These are phyloP conservation scores for Drosophila pseudoananassae DNA, from an alignment of 1,140 invertebrate genomes.

Conservation along the genomic window DNA sequence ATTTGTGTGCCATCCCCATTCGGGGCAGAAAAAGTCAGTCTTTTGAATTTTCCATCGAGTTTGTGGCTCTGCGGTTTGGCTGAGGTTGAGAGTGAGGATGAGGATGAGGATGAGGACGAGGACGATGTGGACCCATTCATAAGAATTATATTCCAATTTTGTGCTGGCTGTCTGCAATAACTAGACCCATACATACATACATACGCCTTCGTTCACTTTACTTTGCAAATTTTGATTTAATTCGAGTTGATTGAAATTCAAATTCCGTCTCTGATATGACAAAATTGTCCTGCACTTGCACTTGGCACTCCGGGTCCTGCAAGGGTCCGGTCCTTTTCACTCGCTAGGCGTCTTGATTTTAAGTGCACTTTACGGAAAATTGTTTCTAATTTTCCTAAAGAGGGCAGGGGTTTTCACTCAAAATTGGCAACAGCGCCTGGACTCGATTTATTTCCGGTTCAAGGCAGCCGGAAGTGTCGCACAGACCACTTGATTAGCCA, in stretches of 20 bases:
- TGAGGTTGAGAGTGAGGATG: too few species aligned
- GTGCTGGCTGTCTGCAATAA: constrained; percentile 33
- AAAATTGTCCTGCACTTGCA: constrained; percentile 52
- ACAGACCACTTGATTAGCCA: constrained; percentile 35
- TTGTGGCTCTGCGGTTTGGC: constrained; percentile 46
- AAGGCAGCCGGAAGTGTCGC: constrained; percentile 10
- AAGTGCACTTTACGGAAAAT: constrained; percentile 66
- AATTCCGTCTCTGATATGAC: constrained; percentile 73
- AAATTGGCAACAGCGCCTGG: constrained; percentile 50
- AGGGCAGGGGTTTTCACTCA: neutral
- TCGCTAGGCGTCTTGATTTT: constrained; percentile 7
- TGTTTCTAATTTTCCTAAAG: constrained; percentile 56
- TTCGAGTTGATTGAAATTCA: constrained; percentile 76
- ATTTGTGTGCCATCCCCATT: neutral
- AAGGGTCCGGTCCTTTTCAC: neutral
- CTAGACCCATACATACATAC: neutral
- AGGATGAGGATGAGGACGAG: neutral
- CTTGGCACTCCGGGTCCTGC: too few species aligned
- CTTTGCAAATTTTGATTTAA: constrained; percentile 78
- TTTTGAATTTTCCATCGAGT: neutral
- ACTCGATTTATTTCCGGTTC: constrained; percentile 1
- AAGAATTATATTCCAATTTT: constrained; percentile 75
- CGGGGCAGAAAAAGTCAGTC: neutral
- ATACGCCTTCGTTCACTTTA: constrained; percentile 46
- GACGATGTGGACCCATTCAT: constrained; percentile 45